Base-by-base conservation (phyloP, 1,140 invertebrate species). In the Pseudomyrmex gracilis region DNA sequence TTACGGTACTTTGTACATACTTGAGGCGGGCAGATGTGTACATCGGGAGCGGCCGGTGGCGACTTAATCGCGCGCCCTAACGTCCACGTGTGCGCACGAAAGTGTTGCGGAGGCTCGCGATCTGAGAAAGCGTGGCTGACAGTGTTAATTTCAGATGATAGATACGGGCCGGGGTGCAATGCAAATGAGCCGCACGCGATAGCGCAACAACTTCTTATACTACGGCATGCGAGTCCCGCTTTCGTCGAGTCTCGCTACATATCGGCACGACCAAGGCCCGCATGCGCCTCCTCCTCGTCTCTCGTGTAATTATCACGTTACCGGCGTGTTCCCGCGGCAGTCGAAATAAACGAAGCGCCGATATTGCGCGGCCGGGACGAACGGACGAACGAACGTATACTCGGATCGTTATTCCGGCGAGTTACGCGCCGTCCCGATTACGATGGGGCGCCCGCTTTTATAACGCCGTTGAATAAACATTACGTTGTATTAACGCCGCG, bases 131-230 rank as follows among this genome's bases (percentile, higher is more conserved):
- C 86, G 84, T 82, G 77, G 86, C 86, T 88, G 89, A 90, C 88
- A 90, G 88, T 90, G 88, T 90, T 90, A 90, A 90, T 90, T 90
- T 90, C 86, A 88, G 89, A 90, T 90, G 88, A 90, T 90, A 90
- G 88, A 90, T 90, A 90, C 78, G 43, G 20, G 71, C 53, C 67
- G 67, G 58, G 82, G 74, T 82, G 82, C 88, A 84, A 90, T 89
- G 89, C 86, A 90, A 90, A 90, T 90, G 88, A 90, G 84, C 57
- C 89, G 86, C 89, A 90, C 89, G 88, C 89, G 89, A 90, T 90
- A 71, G 73, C 88, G 66, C 68, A 61, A 78, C 83, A 63, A 87
- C 83, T 87, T 77, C 53, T 71, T 57, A 87, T 70, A 84, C 49
- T 17, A 34, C 34, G 34, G 70, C 85, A 80, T 87, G 85, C 87